Evolutionary conservation across 2,888 invertebrate species (phyloP).

Genomic region (Phanerotoma sp.): DNA sequence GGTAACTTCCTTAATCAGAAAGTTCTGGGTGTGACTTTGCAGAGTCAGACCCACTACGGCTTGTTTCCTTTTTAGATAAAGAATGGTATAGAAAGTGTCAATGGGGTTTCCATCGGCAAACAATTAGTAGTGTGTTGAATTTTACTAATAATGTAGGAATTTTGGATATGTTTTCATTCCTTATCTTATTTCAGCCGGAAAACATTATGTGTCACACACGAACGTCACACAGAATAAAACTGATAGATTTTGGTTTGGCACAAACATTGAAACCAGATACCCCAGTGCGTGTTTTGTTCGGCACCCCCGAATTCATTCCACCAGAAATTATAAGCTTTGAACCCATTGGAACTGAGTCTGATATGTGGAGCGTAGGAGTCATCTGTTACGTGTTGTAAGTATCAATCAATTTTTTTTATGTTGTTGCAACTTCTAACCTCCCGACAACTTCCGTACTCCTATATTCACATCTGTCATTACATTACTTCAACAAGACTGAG

Average conservation of each 20-base stretch:
- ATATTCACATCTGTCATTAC: too few relatives aligned
- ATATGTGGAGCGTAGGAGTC: slow-evolving; percentile 96
- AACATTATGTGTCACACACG: slow-evolving; percentile 90
- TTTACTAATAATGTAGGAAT: too few relatives aligned
- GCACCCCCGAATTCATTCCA: slow-evolving; percentile 91
- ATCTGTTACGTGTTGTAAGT: slow-evolving; percentile 91
- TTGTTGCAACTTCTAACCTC: not conserved
- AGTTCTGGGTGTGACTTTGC: too few relatives aligned
- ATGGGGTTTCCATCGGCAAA: too few relatives aligned
- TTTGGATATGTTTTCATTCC: too few relatives aligned
- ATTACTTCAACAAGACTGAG: not conserved
- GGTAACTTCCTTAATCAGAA: too few relatives aligned
- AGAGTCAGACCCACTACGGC: too few relatives aligned
- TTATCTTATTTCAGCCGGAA: slow-evolving; percentile 67
- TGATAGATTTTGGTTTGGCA: slow-evolving; percentile 93
- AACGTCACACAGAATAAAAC: slow-evolving; percentile 83
- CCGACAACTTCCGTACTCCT: too few relatives aligned
- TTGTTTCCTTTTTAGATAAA: too few relatives aligned
- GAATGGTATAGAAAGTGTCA: too few relatives aligned
- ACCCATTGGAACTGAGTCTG: slow-evolving; percentile 78
- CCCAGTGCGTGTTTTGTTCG: slow-evolving; percentile 76
- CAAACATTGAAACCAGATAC: slow-evolving; percentile 69
- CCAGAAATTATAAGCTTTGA: slow-evolving; percentile 93
- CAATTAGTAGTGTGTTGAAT: too few relatives aligned
- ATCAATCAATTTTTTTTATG: not conserved